Percentiles rank a stretch among this genome's conserved stretches.
Evolutionary conservation across 2,888 invertebrate species (phyloP).

Genomic region (Cordilura impudica): DNA sequence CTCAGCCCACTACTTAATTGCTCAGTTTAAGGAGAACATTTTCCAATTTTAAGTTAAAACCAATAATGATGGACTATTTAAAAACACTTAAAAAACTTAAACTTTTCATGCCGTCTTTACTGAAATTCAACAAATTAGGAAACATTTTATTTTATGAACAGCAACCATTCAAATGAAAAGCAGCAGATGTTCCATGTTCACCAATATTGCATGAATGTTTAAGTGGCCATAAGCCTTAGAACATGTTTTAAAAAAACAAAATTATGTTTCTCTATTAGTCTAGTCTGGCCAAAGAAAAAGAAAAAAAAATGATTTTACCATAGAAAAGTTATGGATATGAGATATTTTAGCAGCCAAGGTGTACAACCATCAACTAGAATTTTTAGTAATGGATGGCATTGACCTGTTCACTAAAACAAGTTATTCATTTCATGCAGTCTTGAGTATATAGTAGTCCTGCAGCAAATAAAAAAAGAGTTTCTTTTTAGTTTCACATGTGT

Average conservation of each 20-base stretch:
- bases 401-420: conserved; percentile 31
- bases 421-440: too few relatives aligned
- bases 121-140: neutral
- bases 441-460: too few relatives aligned
- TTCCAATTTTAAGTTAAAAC: too few relatives aligned
- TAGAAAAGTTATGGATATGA: conserved; percentile 22
- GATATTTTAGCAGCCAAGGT: conserved; percentile 1
- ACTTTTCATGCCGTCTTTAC: too few relatives aligned
- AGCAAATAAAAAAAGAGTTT: too few relatives aligned
- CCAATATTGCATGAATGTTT: conserved; percentile 35
- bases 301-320: neutral
- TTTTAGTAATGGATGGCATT: conserved; percentile 36
- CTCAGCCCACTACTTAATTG: too few relatives aligned
- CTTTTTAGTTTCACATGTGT: conserved; percentile 14
- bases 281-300: neutral
- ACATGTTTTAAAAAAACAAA: conserved; percentile 21
- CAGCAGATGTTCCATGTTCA: conserved; percentile 38
- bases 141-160: neutral
- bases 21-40: too few relatives aligned
- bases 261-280: conserved; percentile 13
- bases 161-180: neutral
- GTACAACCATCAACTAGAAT: neutral
- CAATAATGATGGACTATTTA: too few relatives aligned
- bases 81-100: too few relatives aligned
- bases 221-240: conserved; percentile 34